Evolutionary conservation across 2,113 vertebrate species (phyloP), one percentile per base, ranked within the genome.

Genomic region (Anser brachyrhynchus): DNA sequence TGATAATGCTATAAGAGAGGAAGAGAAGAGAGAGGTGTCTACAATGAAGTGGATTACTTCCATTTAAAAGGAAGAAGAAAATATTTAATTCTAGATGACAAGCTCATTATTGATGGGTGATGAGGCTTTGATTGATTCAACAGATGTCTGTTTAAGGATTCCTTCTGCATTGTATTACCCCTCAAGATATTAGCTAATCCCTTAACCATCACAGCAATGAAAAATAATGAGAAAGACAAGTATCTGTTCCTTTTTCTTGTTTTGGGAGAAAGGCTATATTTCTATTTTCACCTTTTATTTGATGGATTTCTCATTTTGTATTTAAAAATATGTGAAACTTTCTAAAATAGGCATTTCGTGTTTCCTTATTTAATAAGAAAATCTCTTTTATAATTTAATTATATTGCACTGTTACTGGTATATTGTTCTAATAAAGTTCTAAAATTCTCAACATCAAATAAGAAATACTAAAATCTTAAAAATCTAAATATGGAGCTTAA

Each of bases 271-370:
- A 70, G 37, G 4, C 2, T 72, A 0, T 25, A 54, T 62, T 31
- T 92, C 11, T 64, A 59, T 76, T 82, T 89, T 52, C 26, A 79
- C 16, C 10, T 66, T 91, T 78, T 91, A 52, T 87, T 95, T 93
- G 12, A 71, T 83, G 4, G 2, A 79, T 73, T 93, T 90, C 20
- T 69, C 11, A 58, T 89, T 93, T 92, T 67, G 11, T 72, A 21
- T 6, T 74, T 93, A 75, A 93, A 93, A 92, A 90, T 62, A 33
- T 3, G 58, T 31, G 3, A 71, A 82, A 71, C 5, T 39, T 58
- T 88, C 16, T 59, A 74, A 84, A 81, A 69, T 3, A 75, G 3
- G 2, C 4, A 16, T 57, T 87, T 78, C 6, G 25, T 82, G 14
- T 37, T 81, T 21, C 8, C 15, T 67, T 79, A 61, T 4, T 20